A percentile compares a stretch with the other conserved stretches of the same genome.
phyloP scores from a whole-genome alignment of 2,888 invertebrate species.

The Pediacus dermestoides region DNA sequence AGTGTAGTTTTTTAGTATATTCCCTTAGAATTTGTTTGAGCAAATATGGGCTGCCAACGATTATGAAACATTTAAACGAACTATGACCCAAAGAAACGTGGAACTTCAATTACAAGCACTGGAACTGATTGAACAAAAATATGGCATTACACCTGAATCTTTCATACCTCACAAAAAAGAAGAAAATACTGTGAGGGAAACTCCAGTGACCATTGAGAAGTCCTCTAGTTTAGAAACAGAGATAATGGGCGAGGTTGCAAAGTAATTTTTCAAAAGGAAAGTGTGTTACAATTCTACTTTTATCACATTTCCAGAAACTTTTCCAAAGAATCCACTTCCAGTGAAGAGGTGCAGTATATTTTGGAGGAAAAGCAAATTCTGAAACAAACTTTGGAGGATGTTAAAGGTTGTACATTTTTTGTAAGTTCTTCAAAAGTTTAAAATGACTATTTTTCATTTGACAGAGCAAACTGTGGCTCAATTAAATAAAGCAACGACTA shows the following conservation, averaged over 20 bases:
- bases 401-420: conserved; percentile 14
- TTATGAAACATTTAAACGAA: conserved; percentile 80
- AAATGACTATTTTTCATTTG: too few species aligned
- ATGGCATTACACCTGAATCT: conserved; percentile 64
- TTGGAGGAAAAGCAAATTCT: conserved; percentile 45
- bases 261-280: too few species aligned
- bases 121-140: conserved; percentile 77
- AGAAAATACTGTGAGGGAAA: conserved; percentile 21
- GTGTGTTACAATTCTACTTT: too few species aligned
- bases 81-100: conserved; percentile 92
- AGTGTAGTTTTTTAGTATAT: conserved; percentile 6
- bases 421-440: too few species aligned
- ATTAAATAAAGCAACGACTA: too few species aligned
- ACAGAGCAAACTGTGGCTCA: too few species aligned
- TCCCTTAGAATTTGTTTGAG: conserved; percentile 58
- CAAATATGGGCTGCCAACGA: conserved; percentile 94
- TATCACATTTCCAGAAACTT: conserved; percentile 44
- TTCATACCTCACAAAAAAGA: conserved; percentile 53
- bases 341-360: conserved; percentile 36
- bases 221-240: conserved; percentile 42
- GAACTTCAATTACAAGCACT: conserved; percentile 86
- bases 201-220: conserved; percentile 33
- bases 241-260: conserved; percentile 49
- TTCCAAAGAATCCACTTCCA: conserved; percentile 35
- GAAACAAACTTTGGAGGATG: conserved; percentile 41